phyloP scores from a whole-genome alignment of 2,113 vertebrate genomes.

The Planiliza haematocheilus region DNA sequence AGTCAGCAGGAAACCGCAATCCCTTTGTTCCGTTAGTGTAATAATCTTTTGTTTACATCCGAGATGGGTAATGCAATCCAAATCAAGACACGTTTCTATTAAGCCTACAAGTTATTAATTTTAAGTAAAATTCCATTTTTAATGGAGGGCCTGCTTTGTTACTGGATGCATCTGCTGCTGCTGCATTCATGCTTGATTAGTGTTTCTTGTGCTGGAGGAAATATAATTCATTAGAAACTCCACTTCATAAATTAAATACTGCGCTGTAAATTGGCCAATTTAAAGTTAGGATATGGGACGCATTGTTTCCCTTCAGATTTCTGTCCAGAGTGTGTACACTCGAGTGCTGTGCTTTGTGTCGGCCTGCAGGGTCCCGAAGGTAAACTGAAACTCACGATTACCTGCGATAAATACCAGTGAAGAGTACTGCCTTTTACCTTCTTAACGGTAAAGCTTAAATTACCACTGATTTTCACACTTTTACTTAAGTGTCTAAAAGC shows the following conservation, averaged over 20 bases:
- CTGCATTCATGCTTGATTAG: slow-evolving; percentile 44
- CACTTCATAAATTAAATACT: slow-evolving; percentile 25
- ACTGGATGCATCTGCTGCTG: slow-evolving; percentile 39
- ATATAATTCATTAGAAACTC: slow-evolving; percentile 38
- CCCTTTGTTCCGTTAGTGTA: slow-evolving; percentile 15
- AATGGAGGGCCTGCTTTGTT: slow-evolving; percentile 44
- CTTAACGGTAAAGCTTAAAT: background rate
- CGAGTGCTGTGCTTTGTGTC: slow-evolving; percentile 1
- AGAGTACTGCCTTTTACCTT: background rate
- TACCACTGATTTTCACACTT: background rate
- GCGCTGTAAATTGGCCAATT: slow-evolving; percentile 12
- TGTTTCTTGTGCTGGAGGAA: slow-evolving; percentile 34
- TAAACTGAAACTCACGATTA: slow-evolving; percentile 7
- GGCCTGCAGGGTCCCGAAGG: background rate
- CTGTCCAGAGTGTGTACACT: background rate
- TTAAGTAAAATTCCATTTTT: slow-evolving; percentile 43
- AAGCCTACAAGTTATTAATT: slow-evolving; percentile 44
- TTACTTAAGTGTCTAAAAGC: background rate
- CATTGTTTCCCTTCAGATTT: slow-evolving; percentile 4
- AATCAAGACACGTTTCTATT: slow-evolving; percentile 34
- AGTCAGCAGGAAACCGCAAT: slow-evolving; percentile 32
- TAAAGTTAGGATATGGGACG: slow-evolving; percentile 5
- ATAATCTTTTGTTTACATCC: slow-evolving; percentile 41
- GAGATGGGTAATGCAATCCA: slow-evolving; percentile 24
- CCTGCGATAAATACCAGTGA: no score